Conservation (phyloP, 1,140 invertebrate species). For the Bombus superbus region DNA sequence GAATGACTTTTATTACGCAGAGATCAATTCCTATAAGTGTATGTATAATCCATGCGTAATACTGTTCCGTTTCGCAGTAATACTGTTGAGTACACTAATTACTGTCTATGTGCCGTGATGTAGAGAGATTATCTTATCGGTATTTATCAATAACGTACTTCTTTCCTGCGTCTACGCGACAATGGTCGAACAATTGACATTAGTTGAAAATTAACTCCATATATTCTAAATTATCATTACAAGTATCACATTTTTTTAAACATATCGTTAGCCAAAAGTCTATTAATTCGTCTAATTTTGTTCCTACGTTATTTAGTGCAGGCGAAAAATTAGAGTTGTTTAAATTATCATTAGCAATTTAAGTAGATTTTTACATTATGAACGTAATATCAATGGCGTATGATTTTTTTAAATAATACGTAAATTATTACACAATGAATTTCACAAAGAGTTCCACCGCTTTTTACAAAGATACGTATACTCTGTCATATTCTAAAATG, state of each 20-base stretch:
- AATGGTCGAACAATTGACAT: constrained; percentile 3
- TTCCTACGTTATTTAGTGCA: neutral
- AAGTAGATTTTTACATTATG: neutral
- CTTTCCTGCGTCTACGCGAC: neutral
- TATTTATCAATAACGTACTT: neutral
- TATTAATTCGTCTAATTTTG: neutral
- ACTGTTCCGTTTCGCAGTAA: constrained; percentile 4
- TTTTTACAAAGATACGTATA: neutral
- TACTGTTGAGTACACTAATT: constrained; percentile 6
- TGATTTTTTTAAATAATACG: neutral
- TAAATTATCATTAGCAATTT: neutral
- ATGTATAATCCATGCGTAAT: constrained; percentile 25
- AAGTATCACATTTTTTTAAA: constrained; percentile 10
- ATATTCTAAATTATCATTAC: neutral
- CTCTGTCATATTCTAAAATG: neutral
- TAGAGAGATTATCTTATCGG: neutral
- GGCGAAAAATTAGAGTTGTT: neutral
- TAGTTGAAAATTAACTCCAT: neutral
- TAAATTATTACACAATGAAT: neutral
- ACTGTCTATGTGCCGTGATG: neutral
- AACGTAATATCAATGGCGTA: neutral
- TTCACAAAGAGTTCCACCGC: neutral
- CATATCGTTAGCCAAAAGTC: neutral
- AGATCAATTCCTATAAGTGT: constrained; percentile 44
- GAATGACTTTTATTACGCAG: constrained; percentile 39